Evolutionary conservation across 64 coral and sea anemone species (phyloP), one percentile per base, ranked within the genome.

Genomic region (Pocillopora verrucosa): DNA sequence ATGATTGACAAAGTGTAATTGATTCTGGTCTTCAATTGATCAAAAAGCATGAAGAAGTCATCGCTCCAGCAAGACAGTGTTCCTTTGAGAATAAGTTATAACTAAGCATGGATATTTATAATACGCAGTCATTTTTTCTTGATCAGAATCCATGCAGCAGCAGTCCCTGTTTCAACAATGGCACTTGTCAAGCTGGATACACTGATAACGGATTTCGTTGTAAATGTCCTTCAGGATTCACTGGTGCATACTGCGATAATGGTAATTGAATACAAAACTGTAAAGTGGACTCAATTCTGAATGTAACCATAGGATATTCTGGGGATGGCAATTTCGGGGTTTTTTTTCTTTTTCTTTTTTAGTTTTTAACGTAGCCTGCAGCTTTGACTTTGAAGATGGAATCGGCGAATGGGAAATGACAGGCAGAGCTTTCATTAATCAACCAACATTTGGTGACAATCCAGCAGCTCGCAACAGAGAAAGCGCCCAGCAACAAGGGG

Each of bases 371-470:
- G 20, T 24, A 70, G 67, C 67, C 67, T 89, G 87, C 77, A 61
- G 74, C 10, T 41, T 89, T 25, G 74, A 89, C 51, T 89, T 89
- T 65, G 87, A 89, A 78, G 65, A 89, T 13, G 59, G 75, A 12
- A 76, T 89, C 17, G 87, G 58, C 5, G 38, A 16, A 9, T 89
- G 87, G 87, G 62, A 38, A 36, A 76, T 51, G 13, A 89, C 87
- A 11, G 87, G 87, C 3, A 89, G 74, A 17, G 87, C 59, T 10
- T 89, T 89, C 34, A 65, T 78, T 58, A 78, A 78, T 20, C 87
- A 89, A 34, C 87, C 75, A 10, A 89, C 74, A 9, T 79, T 77
- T 58, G 87, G 87, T 60, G 87, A 89, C 36, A 89, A 89, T 70
- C 41, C 87, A 14, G 37, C 6, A 6, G 1, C 13, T 2, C 59